Percentiles rank a stretch among this genome's conserved stretches.
phyloP scores from a whole-genome alignment of 2,113 vertebrate species.

The Myrmecobius fasciatus region DNA sequence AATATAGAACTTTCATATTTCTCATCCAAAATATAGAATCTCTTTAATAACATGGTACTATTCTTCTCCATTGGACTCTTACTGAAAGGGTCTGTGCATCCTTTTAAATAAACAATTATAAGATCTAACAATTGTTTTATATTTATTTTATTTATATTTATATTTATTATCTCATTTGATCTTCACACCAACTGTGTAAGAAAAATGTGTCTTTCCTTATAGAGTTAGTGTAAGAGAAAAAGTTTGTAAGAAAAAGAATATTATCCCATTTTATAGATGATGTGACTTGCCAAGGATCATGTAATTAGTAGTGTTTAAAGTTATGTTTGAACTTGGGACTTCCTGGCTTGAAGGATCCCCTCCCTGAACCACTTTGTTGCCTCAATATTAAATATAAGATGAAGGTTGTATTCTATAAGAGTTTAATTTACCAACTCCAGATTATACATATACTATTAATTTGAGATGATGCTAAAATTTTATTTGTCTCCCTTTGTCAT shows the following conservation, averaged over 20 bases:
- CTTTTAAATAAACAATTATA: background rate
- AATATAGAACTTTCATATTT: background rate
- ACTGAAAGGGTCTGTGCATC: background rate
- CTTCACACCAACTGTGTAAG: background rate
- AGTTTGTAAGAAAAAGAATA: background rate
- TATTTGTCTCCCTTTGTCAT: background rate
- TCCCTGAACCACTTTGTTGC: background rate
- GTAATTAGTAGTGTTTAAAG: background rate
- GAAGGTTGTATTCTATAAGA: background rate
- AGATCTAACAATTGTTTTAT: background rate
- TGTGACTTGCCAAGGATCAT: background rate
- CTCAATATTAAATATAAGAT: background rate
- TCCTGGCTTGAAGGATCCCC: background rate
- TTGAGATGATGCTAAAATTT: background rate
- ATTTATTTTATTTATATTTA: too few species aligned
- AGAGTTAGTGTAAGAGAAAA: background rate
- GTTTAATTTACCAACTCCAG: background rate
- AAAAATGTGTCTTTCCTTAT: background rate
- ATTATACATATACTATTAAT: background rate
- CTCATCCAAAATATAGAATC: background rate
- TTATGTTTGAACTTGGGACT: background rate
- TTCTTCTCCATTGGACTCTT: background rate
- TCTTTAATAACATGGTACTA: rapidly evolving
- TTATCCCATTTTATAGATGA: background rate
- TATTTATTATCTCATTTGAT: background rate